Conservation (phyloP, 2,888 invertebrate genomes). For the Microchrysa polita region DNA sequence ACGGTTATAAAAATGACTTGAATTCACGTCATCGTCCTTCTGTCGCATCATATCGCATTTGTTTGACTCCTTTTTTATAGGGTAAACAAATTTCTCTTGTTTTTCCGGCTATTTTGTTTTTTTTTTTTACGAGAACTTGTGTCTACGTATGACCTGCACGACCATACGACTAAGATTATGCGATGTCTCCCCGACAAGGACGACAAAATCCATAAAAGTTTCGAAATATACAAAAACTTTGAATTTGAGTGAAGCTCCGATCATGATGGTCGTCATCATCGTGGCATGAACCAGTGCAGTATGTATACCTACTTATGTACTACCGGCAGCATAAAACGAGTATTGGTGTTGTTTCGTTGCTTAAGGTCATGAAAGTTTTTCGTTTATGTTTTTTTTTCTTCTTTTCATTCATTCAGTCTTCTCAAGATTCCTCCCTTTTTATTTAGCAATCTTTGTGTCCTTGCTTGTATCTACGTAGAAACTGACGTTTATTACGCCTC, state of each 20-base stretch:
- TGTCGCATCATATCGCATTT: background rate
- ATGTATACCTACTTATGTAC: too few species aligned
- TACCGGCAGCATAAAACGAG: constrained; percentile 14
- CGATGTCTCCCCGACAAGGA: too few species aligned
- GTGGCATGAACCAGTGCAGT: too few species aligned
- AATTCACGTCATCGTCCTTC: background rate
- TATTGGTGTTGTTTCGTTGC: constrained; percentile 10
- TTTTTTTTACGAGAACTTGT: too few species aligned
- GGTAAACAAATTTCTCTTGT: constrained; percentile 42
- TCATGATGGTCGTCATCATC: too few species aligned
- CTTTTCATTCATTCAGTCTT: background rate
- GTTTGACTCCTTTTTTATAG: constrained; percentile 14
- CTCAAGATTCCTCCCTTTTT: too few species aligned
- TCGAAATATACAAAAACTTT: constrained; percentile 9
- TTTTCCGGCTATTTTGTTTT: constrained; percentile 17
- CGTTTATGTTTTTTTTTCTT: constrained; percentile 10
- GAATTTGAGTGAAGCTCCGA: constrained; percentile 36
- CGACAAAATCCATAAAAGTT: background rate
- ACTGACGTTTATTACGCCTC: background rate
- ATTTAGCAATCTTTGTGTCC: too few species aligned
- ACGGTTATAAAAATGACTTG: too few species aligned
- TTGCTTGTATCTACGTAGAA: too few species aligned
- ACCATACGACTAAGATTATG: too few species aligned
- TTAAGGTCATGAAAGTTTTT: constrained; percentile 26
- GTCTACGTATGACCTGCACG: too few species aligned